Evolutionary conservation across 2,888 invertebrate genomes (phyloP).

Genomic region (Thereva nobilitata): DNA sequence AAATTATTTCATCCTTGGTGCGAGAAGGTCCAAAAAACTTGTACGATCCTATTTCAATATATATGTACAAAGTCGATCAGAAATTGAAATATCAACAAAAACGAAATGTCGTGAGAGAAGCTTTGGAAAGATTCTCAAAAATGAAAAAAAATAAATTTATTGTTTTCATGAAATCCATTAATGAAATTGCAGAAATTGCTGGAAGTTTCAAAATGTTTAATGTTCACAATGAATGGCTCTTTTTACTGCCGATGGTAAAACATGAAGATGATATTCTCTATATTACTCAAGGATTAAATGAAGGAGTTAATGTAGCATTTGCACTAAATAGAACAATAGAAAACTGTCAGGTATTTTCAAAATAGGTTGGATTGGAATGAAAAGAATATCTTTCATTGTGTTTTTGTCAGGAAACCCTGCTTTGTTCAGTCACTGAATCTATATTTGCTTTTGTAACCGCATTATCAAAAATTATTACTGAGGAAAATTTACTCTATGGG

Average conservation of each 20-base stretch:
- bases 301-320: constrained; percentile 82
- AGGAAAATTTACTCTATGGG: constrained; percentile 72
- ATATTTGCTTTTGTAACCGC: constrained; percentile 69
- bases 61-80: constrained; percentile 53
- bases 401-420: constrained; percentile 64
- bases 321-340: constrained; percentile 69
- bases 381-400: neutral
- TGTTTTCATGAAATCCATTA: constrained; percentile 52
- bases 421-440: constrained; percentile 72
- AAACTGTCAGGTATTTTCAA: constrained; percentile 62
- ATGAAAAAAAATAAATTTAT: constrained; percentile 50
- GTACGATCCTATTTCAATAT: constrained; percentile 52
- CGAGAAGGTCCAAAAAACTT: constrained; percentile 52
- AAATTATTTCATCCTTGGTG: constrained; percentile 51
- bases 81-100: constrained; percentile 49
- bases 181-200: constrained; percentile 70
- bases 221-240: constrained; percentile 81
- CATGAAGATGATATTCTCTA: constrained; percentile 61
- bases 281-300: constrained; percentile 65
- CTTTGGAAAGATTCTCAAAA: constrained; percentile 48
- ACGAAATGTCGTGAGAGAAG: constrained; percentile 47
- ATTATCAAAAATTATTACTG: constrained; percentile 68
- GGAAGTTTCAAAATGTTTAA: constrained; percentile 69
- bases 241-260: constrained; percentile 69
- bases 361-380: neutral